These are phyloP conservation scores for Indicator maculatus DNA, from an alignment of 2,113 vertebrate species.

Conservation along the genomic window DNA sequence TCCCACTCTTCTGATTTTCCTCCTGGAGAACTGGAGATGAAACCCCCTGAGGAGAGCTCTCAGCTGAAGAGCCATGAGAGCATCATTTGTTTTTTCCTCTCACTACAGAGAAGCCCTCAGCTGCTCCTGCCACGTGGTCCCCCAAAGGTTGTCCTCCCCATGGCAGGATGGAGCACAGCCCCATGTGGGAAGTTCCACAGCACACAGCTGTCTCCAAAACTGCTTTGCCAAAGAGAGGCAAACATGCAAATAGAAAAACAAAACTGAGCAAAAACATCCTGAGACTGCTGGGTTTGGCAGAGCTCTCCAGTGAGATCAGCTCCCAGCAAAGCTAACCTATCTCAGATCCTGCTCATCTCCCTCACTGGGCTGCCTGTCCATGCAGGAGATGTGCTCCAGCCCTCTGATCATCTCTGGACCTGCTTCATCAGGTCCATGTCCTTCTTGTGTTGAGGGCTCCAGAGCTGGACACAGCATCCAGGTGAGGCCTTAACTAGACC, in stretches of 20 bases:
- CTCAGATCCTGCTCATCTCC: background rate
- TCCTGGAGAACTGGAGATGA: background rate
- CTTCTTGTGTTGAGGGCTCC: no score
- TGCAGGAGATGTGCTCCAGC: no score
- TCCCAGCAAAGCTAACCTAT: background rate
- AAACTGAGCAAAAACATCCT: background rate
- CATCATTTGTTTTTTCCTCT: background rate
- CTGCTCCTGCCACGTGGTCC: background rate
- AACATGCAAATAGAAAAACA: background rate
- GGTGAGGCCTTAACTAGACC: no score
- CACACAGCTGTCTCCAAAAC: background rate
- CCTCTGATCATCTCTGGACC: no score
- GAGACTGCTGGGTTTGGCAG: background rate
- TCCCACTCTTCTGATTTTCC: background rate
- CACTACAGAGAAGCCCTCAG: background rate
- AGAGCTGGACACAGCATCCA: no score
- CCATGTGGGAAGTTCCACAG: background rate
- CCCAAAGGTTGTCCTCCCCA: background rate
- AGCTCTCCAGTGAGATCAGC: background rate
- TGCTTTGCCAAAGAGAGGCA: background rate
- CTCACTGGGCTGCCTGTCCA: fast-evolving
- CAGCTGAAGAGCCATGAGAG: background rate
- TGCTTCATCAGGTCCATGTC: no score
- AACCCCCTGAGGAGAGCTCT: background rate
- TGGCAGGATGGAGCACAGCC: background rate